A percentile compares a stretch with the other conserved stretches of the same genome.
These are phyloP conservation scores for Lepidurus apus DNA, from an alignment of 1,140 invertebrate species.

Conservation along the genomic window DNA sequence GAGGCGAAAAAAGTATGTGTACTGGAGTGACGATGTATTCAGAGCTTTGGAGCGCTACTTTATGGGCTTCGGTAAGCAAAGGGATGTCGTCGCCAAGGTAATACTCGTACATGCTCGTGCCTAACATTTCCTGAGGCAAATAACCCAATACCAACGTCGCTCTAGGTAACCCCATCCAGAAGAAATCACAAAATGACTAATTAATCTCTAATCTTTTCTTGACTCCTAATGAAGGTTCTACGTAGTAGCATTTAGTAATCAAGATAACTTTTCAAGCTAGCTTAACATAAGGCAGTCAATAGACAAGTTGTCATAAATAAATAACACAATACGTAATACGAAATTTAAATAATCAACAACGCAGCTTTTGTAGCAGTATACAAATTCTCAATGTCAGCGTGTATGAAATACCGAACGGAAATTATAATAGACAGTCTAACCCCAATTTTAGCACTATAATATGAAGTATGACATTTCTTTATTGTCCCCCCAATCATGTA, in stretches of 20 bases:
- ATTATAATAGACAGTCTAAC: no score
- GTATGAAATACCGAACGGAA: no score
- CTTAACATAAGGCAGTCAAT: no score
- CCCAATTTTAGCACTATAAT: no score
- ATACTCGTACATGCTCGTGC: conserved; percentile 90
- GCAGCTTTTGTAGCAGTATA: no score
- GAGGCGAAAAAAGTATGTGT: conserved; percentile 32
- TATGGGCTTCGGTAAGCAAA: conserved; percentile 74
- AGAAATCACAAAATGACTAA: conserved; percentile 16
- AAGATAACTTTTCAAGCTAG: no score
- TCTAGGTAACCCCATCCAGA: conserved; percentile 49
- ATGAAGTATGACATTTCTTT: no score
- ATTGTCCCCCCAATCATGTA: no score
- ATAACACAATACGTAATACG: not conserved
- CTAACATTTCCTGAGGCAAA: conserved; percentile 84
- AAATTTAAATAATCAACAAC: no score
- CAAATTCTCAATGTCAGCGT: no score
- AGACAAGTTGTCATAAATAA: conserved; percentile 11
- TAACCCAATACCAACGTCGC: conserved; percentile 82
- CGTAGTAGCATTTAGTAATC: no score
- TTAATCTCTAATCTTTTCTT: not conserved
- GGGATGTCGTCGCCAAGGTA: conserved; percentile 78
- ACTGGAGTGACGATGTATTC: conserved; percentile 60
- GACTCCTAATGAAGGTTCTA: not conserved
- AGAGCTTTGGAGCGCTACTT: conserved; percentile 63